Base-by-base conservation (phyloP, 1,140 invertebrate genomes). In the Diachasma alloeum region DNA sequence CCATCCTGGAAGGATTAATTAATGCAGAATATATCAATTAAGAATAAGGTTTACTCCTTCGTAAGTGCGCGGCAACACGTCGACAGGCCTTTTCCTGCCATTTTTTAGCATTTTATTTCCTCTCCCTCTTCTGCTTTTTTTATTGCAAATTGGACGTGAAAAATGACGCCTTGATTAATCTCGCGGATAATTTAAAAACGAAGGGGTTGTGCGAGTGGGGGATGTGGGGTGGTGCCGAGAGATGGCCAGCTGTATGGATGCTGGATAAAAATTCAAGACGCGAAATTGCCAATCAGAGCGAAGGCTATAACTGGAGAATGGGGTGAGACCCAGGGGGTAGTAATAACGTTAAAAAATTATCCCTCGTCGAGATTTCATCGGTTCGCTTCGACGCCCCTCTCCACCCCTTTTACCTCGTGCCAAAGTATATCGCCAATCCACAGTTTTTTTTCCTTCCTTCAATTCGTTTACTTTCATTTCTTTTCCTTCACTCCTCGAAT, bases 101-200 rank as follows among this genome's bases (percentile, higher is more conserved):
- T 72, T 67, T 59, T 70, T 44, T 74, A 70, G 6, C 66, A 59
- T 63, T 72, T 68, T 53, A 24, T 69, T 48, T 72, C 37, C 68
- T 56, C 48, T 73, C 76, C 19, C 74, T 31, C 31, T 74, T 63
- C 76, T 72, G 48, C 48, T 42, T 82, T 86, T 86, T 87, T 88
- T 89, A 89, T 90, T 89, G 88, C 85, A 89, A 90, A 90, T 90
- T 90, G 87, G 88, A 90, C 88, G 88, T 90, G 88, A 90, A 90
- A 90, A 90, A 90, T 90, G 88, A 89, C 85, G 87, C 88, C 88
- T 90, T 90, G 87, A 90, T 90, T 90, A 90, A 90, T 90, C 88
- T 90, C 81, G 82, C 86, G 87, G 89, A 90, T 90, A 89, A 90
- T 90, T 90, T 89, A 88, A 88, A 90, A 90, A 89, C 85, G 88